Base-by-base conservation (phyloP, 2,113 vertebrate species). In the Pagrus major region DNA sequence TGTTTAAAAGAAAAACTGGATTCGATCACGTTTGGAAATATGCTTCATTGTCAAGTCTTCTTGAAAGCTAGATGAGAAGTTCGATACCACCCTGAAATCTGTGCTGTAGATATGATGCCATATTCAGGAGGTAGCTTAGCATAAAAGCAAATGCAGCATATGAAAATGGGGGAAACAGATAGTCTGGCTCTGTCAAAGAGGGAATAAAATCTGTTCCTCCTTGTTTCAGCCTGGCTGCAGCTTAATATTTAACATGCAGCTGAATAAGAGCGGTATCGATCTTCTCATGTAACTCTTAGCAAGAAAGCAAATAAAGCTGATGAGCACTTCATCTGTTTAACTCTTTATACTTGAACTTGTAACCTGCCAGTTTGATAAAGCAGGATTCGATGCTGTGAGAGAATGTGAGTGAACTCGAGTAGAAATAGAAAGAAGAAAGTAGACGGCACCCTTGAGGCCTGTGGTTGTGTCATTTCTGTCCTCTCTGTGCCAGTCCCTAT, bases 401-500 rank as follows among this genome's bases (percentile, higher is more conserved):
- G 23, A 29, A 64, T n/a, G 12, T 25, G 25, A 59, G 15, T 33
- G 21, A 61, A 51, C 6, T 16, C 11, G 5, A 65, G 25, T 23
- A 59, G 46, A 41, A 58, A 46, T 6, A 60, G 27, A 9, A 46
- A 31, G 33, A 39, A 56, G 23, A 52, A 81, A 64, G 37, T 29
- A 52, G 56, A 51, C 14, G 25, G 49, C 74, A 46, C 51, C 73
- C 81, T 33, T 52, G 74, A n/a, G 78, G 77, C n/a, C 42, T 41
- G 2, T 29, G 54, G 46, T 68, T 37, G 52, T 83, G 86, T 79
- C 58, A 70, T 76, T 81, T 71, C 46, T 39, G 35, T 73, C 31
- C 20, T 46, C 64, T 39, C 71, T 12, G 52, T 84, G 81, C 76
- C 74, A 76, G 81, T 23, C 42, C 60, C n/a, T 2, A 10, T 18